Base-by-base conservation (phyloP, 2,888 invertebrate genomes). In the Andrena bucephala region DNA sequence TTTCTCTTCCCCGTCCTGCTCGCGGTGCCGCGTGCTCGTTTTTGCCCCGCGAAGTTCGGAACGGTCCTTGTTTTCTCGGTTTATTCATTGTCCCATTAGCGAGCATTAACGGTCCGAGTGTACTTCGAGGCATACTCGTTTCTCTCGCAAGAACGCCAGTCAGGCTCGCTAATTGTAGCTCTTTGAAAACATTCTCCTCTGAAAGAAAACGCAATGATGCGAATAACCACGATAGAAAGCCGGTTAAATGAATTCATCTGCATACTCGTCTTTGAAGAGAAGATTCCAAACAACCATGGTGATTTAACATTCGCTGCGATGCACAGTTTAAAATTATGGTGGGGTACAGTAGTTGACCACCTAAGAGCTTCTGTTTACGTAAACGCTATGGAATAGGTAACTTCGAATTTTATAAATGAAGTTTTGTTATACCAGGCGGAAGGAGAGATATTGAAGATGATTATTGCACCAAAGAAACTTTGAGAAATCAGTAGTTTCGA, bases 31-130 rank as follows among this genome's bases (percentile, higher is more conserved):
- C 59, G 60, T 8, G 5, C 10, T 8, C 16, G 54, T 63, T 69
- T 71, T 79, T 67, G 20, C 8, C 13, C 10, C 8, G 6, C 10
- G 42, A 20, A 60, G 0, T 71, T 77, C 20, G 24, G 52, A 60
- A 42, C 50, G 24, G 33, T 16, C n/a, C 31, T 16, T 36, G 31
- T 57, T 63, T 57, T 24, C 67, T 5, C 60, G 29, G 60, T 63
- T 83, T 83, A 76, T 77, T 81, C 83, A 77, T 73, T 73, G 60
- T 54, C 5, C 50, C 73, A 77, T 77, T 81, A 81, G 62, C 31
- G 62, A 36, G 31, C 70, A 62, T 71, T 74, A 83, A 67, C 59
- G 66, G 67, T 59, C 33, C 48, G 27, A 4, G 13, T n/a, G 33
- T 42, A 36, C 52, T n/a, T 24, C 57, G 20, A 2, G 10, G 42